Percentiles rank a stretch among this genome's conserved stretches.
Conservation (phyloP, 2,888 invertebrate genomes). For the Dastarcus helophoroides region DNA sequence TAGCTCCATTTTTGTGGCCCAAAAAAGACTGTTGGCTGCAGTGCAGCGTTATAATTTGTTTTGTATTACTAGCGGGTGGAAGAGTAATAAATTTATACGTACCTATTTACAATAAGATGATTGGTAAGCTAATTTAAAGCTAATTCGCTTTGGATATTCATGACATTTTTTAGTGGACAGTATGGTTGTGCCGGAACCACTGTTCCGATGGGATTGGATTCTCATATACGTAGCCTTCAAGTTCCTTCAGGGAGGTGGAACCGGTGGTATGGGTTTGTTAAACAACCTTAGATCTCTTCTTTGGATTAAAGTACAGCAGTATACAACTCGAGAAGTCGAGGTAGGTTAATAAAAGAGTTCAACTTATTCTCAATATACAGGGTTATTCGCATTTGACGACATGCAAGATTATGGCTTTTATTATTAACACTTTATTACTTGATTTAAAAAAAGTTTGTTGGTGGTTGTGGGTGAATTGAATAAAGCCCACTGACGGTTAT, state of each 20-base stretch:
- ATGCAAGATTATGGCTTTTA: no score
- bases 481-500: no score
- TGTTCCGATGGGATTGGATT: constrained; percentile 84
- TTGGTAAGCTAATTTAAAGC: constrained; percentile 50
- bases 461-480: no score
- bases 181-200: no score
- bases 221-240: constrained; percentile 77
- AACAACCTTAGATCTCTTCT: constrained; percentile 85
- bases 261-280: constrained; percentile 82
- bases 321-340: constrained; percentile 86
- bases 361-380: no score
- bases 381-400: no score
- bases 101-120: constrained; percentile 84
- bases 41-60: constrained; percentile 69
- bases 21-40: constrained; percentile 67
- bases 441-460: no score
- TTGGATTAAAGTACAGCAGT: constrained; percentile 95
- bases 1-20: constrained; percentile 93
- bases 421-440: no score
- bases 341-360: constrained; percentile 33
- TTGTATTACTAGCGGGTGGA: constrained; percentile 63
- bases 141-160: not conserved
- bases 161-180: constrained; percentile 60
- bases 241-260: constrained; percentile 92
- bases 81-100: constrained; percentile 83